Evolutionary conservation across 2,888 invertebrate species (phyloP).

Genomic region (Drosophila stalkeri): DNA sequence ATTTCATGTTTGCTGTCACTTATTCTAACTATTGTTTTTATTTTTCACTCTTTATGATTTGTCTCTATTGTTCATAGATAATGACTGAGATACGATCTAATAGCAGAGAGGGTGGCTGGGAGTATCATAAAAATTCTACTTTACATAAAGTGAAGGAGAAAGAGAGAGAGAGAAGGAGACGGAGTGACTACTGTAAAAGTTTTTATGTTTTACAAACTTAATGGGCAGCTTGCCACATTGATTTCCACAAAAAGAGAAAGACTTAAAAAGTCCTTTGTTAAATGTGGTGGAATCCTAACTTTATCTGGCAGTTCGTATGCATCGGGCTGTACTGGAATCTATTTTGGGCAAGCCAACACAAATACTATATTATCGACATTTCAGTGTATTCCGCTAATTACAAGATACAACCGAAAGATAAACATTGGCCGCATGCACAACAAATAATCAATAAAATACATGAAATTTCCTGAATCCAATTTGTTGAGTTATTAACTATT

Average conservation of each 20-base stretch:
- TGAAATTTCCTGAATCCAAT: slow-evolving; percentile 25
- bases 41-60: slow-evolving; percentile 29
- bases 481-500: slow-evolving; percentile 44
- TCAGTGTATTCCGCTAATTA: slow-evolving; percentile 27
- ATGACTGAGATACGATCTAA: slow-evolving; percentile 33
- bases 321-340: background rate
- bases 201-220: slow-evolving; percentile 24
- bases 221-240: slow-evolving; percentile 28
- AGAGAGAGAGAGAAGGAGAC: slow-evolving; percentile 1
- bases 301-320: background rate
- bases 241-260: slow-evolving; percentile 3
- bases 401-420: slow-evolving; percentile 25
- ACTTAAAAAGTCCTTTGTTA: background rate
- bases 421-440: slow-evolving; percentile 20
- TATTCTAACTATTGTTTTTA: slow-evolving; percentile 23
- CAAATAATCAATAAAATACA: slow-evolving; percentile 52
- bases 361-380: slow-evolving; percentile 14
- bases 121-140: background rate
- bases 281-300: background rate
- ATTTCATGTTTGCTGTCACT: slow-evolving; percentile 12
- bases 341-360: background rate
- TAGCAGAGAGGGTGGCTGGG: background rate
- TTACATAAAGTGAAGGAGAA: background rate
- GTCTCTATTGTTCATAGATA: slow-evolving; percentile 50
- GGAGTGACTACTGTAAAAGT: background rate